phyloP scores from a whole-genome alignment of 2,113 vertebrate species.

The Sinocyclocheilus anshuiensis region DNA sequence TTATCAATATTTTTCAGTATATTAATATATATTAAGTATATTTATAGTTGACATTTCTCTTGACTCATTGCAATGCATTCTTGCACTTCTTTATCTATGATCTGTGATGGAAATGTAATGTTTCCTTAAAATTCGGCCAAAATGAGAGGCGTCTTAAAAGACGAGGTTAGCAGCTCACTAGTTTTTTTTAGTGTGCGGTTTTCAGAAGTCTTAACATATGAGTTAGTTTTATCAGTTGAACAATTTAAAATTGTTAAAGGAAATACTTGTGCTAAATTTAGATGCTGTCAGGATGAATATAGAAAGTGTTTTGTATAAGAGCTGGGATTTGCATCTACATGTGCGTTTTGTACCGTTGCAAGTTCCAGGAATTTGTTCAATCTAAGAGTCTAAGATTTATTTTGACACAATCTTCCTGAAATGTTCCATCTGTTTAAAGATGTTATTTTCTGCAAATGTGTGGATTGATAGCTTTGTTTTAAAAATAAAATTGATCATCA shows the following conservation, averaged over 20 bases:
- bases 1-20: not conserved
- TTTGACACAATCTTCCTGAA: not conserved
- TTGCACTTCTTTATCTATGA: not conserved
- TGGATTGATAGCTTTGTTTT: not conserved
- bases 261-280: not conserved
- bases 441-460: constrained; percentile 9
- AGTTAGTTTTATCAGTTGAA: not conserved
- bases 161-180: not conserved
- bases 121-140: not conserved
- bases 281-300: not conserved
- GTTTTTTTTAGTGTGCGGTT: no score
- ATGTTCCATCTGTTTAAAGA: constrained; percentile 8
- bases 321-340: not conserved
- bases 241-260: not conserved
- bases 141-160: not conserved
- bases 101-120: not conserved
- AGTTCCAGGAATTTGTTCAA: not conserved
- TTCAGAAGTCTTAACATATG: no score
- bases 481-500: not conserved
- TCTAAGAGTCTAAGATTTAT: not conserved
- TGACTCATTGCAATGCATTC: not conserved
- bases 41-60: not conserved
- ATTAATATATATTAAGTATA: not conserved
- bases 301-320: constrained; percentile 9
- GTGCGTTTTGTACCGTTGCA: not conserved